Conservation (phyloP, 2,113 vertebrate genomes). For the Poeciliopsis prolifica region DNA sequence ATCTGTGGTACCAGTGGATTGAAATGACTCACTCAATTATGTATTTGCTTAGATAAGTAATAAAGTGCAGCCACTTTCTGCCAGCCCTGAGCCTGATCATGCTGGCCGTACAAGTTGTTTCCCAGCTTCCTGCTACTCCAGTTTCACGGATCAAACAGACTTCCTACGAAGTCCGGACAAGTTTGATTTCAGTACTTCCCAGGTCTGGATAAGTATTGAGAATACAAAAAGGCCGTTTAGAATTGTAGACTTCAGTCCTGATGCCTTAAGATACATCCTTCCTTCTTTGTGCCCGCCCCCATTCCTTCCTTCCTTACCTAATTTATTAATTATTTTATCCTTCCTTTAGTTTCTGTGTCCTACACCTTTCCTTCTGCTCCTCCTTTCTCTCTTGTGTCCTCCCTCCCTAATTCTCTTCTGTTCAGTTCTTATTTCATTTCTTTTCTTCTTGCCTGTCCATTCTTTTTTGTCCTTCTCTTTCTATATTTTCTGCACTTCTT, state of each 20-base stretch:
- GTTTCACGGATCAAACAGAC: conserved; percentile 63
- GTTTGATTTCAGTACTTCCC: not conserved
- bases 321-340: not conserved
- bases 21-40: conserved; percentile 65
- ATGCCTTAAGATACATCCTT: not conserved
- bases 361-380: not conserved
- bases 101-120: conserved; percentile 68
- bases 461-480: too few relatives aligned
- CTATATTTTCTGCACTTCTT: too few relatives aligned
- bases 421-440: too few relatives aligned
- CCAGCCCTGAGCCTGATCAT: conserved; percentile 62
- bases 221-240: not conserved
- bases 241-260: not conserved
- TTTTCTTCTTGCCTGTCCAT: too few relatives aligned
- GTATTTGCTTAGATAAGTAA: conserved; percentile 68
- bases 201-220: not conserved
- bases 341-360: not conserved
- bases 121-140: conserved; percentile 64
- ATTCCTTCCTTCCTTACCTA: not conserved
- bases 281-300: not conserved
- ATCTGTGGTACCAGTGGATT: conserved; percentile 34
- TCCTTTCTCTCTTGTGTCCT: not conserved
- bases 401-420: too few relatives aligned
- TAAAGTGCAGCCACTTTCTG: conserved; percentile 68
- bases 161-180: conserved; percentile 34